phyloP scores from a whole-genome alignment of 2,888 invertebrate genomes.

The Rapana venosa region DNA sequence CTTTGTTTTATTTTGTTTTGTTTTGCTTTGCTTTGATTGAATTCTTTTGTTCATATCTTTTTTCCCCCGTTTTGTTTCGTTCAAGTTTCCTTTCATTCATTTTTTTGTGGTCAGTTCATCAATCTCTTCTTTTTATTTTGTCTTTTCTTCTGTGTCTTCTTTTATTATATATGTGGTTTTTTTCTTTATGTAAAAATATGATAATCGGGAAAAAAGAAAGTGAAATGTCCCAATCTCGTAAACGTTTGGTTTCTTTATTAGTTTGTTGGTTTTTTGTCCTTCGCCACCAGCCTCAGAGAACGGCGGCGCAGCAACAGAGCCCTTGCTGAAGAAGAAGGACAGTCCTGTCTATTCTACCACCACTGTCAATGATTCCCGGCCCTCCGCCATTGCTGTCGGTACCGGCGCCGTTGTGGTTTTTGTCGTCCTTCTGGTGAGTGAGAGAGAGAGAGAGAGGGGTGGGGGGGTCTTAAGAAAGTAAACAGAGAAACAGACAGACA shows the following conservation, averaged over 20 bases:
- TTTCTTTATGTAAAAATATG: no score
- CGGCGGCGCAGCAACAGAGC: neutral
- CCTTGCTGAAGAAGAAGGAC: neutral
- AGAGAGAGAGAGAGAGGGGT: neutral
- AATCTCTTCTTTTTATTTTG: no score
- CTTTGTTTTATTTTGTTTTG: neutral
- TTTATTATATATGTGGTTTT: no score
- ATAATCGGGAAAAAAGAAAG: neutral
- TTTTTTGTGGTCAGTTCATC: no score
- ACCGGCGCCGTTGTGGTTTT: neutral
- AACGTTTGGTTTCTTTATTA: neutral
- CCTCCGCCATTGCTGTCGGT: conserved; percentile 28
- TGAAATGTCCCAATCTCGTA: neutral
- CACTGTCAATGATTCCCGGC: conserved; percentile 16
- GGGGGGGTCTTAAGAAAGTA: no score
- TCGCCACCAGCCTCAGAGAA: neutral
- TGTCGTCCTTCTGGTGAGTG: conserved; percentile 25
- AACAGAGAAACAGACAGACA: neutral
- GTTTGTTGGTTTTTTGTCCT: neutral
- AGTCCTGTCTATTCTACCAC: conserved; percentile 28
- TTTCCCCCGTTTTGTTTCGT: no score
- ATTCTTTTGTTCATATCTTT: no score
- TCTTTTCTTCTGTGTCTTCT: no score
- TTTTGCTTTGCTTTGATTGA: no score
- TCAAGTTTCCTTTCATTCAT: no score